Conservation (phyloP, 2,113 vertebrate species). For the Oxygymnocypris stewartii region DNA sequence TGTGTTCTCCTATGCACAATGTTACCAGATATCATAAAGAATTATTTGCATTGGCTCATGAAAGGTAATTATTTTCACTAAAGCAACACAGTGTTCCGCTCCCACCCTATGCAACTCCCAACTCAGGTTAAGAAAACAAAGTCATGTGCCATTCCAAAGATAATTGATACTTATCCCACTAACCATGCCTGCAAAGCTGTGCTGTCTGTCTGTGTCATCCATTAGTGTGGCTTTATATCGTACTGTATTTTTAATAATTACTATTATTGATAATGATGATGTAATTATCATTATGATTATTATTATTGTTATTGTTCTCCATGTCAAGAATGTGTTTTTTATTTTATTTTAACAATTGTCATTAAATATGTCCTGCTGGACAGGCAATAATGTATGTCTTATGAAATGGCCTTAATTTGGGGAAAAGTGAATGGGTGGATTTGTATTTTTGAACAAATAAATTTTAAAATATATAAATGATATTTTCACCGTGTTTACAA, state of each 20-base stretch:
- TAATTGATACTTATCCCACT: constrained; percentile 58
- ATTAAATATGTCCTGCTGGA: constrained; percentile 80
- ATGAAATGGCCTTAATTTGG: constrained; percentile 77
- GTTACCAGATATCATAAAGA: not conserved
- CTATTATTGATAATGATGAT: constrained; percentile 68
- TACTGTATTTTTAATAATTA: constrained; percentile 59
- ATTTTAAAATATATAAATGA: constrained; percentile 69
- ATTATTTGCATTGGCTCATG: constrained; percentile 12
- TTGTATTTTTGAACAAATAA: constrained; percentile 72
- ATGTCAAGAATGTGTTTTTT: constrained; percentile 72
- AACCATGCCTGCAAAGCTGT: constrained; percentile 57
- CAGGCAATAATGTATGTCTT: constrained; percentile 75
- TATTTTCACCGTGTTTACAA: constrained; percentile 73
- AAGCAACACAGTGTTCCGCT: constrained; percentile 13
- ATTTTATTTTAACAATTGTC: constrained; percentile 64
- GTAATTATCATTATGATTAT: constrained; percentile 70
- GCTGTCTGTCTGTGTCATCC: constrained; percentile 53
- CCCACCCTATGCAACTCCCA: constrained; percentile 1
- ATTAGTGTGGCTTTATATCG: constrained; percentile 58
- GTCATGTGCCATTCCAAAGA: constrained; percentile 47
- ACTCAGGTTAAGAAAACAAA: constrained; percentile 23
- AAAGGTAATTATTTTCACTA: not conserved
- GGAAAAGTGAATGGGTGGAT: constrained; percentile 72
- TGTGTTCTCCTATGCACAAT: not conserved
- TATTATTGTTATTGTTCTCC: constrained; percentile 73